Evolutionary conservation across 2,113 vertebrate genomes (phyloP).

Genomic region (Anas platyrhynchos): DNA sequence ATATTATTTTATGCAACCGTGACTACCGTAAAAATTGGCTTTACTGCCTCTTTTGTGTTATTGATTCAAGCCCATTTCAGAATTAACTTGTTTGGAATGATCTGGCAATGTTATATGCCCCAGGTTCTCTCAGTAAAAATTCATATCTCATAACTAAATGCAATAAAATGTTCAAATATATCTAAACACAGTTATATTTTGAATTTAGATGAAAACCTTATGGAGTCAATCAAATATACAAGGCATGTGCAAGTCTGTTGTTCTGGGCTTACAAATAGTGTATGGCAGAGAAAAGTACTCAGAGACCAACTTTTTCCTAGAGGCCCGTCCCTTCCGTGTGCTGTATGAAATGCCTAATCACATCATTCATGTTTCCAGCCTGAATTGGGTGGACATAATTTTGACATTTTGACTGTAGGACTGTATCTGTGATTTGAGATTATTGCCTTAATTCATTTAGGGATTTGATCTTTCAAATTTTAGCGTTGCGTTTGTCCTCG

Average conservation of each 20-base stretch:
- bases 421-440: conserved; percentile 42
- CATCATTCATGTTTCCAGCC: conserved; percentile 24
- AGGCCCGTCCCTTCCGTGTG: not conserved
- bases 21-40: conserved; percentile 67
- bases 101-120: conserved; percentile 44
- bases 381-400: conserved; percentile 37
- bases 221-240: conserved; percentile 64
- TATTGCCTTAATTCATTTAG: conserved; percentile 48
- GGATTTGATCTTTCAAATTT: not conserved
- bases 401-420: conserved; percentile 51
- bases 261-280: conserved; percentile 14
- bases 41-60: conserved; percentile 66
- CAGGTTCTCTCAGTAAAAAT: conserved; percentile 58
- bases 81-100: conserved; percentile 72
- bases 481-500: conserved; percentile 1
- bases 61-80: conserved; percentile 68
- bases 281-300: not conserved
- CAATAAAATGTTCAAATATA: conserved; percentile 68
- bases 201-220: conserved; percentile 68
- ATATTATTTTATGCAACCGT: conserved; percentile 70
- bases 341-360: conserved; percentile 5
- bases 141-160: conserved; percentile 66
- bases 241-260: conserved; percentile 42
- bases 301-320: conserved; percentile 35
- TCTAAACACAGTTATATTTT: conserved; percentile 62